Conservation (phyloP, 1,140 invertebrate species). For the Lasioglossum albipes region DNA sequence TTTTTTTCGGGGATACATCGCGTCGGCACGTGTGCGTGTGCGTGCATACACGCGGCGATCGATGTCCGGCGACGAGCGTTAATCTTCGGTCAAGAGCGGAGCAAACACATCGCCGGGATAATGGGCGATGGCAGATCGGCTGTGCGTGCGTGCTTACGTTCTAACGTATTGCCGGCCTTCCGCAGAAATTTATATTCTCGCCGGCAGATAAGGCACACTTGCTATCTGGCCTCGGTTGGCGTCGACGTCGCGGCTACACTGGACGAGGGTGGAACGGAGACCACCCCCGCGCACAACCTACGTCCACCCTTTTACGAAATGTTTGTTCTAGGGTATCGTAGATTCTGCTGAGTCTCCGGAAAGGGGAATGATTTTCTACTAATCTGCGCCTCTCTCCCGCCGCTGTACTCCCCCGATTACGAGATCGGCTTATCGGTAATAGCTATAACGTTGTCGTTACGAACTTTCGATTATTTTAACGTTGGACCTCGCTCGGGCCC, state of each 20-base stretch:
- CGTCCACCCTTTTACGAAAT: slow-evolving; percentile 35
- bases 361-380: slow-evolving; percentile 60
- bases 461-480: background rate
- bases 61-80: slow-evolving; percentile 47
- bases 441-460: slow-evolving; percentile 4
- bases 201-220: slow-evolving; percentile 66
- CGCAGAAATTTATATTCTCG: slow-evolving; percentile 65
- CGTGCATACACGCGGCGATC: slow-evolving; percentile 19
- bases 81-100: slow-evolving; percentile 60
- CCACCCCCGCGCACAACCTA: background rate
- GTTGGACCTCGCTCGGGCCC: background rate
- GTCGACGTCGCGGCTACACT: slow-evolving; percentile 42
- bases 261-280: slow-evolving; percentile 35
- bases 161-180: slow-evolving; percentile 59
- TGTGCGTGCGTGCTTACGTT: slow-evolving; percentile 39
- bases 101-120: slow-evolving; percentile 59
- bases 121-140: slow-evolving; percentile 61
- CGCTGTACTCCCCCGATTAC: slow-evolving; percentile 9
- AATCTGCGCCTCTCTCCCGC: slow-evolving; percentile 38
- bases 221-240: slow-evolving; percentile 47
- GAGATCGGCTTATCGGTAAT: slow-evolving; percentile 44
- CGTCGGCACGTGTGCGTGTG: background rate
- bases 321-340: slow-evolving; percentile 61
- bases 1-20: background rate
- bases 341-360: slow-evolving; percentile 59